Evolutionary conservation across 2,888 invertebrate species (phyloP).

Genomic region (Lathronympha strigana): DNA sequence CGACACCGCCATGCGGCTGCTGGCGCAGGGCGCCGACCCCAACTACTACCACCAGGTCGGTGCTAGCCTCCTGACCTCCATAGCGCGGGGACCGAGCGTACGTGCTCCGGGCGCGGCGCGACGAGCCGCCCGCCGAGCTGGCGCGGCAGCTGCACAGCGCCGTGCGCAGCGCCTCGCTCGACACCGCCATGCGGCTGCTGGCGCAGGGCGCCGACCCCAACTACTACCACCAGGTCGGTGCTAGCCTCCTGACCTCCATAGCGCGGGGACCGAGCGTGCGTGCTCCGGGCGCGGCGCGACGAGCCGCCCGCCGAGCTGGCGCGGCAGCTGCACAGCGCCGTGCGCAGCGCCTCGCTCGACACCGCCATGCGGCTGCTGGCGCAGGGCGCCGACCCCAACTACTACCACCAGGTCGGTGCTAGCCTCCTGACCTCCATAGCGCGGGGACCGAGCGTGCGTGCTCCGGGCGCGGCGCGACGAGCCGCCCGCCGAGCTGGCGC

Average conservation of each 20-base stretch:
- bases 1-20: constrained; percentile 95
- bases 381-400: constrained; percentile 15
- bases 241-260: too few relatives aligned
- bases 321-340: constrained; percentile 85
- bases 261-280: too few relatives aligned
- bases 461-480: background rate
- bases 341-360: constrained; percentile 22
- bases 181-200: constrained; percentile 14
- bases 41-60: constrained; percentile 91
- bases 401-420: constrained; percentile 17
- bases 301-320: background rate
- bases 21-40: constrained; percentile 98
- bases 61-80: too few relatives aligned
- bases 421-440: too few relatives aligned
- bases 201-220: constrained; percentile 81
- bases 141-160: constrained; percentile 85
- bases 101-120: constrained; percentile 84
- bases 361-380: constrained; percentile 14
- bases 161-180: constrained; percentile 21
- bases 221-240: constrained; percentile 89
- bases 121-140: constrained; percentile 53
- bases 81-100: too few relatives aligned
- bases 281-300: constrained; percentile 85
- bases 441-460: background rate
- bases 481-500: background rate